phyloP scores from a whole-genome alignment of 2,888 invertebrate species.

The Coleophora flavipennella region DNA sequence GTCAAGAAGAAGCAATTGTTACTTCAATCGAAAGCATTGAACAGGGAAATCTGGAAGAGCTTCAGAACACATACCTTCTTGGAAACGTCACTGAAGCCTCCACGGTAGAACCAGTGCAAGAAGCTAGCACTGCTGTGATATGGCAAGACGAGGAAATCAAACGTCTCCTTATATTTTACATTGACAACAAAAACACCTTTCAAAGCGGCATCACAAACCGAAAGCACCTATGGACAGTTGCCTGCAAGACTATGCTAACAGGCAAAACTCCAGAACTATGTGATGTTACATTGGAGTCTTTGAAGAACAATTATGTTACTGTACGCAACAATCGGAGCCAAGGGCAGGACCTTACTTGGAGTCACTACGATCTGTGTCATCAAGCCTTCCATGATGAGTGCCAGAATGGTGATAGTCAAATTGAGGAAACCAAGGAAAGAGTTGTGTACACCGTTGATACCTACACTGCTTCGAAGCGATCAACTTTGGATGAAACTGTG shows the following conservation, averaged over 20 bases:
- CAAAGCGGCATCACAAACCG: slow-evolving; percentile 36
- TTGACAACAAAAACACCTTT: slow-evolving; percentile 56
- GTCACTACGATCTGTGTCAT: slow-evolving; percentile 40
- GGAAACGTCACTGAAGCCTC: slow-evolving; percentile 6
- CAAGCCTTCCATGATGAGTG: slow-evolving; percentile 48
- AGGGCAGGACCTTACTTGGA: slow-evolving; percentile 36
- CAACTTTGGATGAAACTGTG: slow-evolving; percentile 35
- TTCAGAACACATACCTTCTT: slow-evolving; percentile 19
- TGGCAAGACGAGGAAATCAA: slow-evolving; percentile 50
- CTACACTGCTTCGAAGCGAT: too few relatives aligned
- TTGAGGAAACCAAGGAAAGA: background rate
- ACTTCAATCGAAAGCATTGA: slow-evolving; percentile 29
- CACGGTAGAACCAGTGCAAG: background rate
- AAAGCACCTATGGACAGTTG: slow-evolving; percentile 51
- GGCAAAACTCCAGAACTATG: slow-evolving; percentile 40
- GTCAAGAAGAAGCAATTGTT: slow-evolving; percentile 32
- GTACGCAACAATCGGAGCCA: slow-evolving; percentile 29
- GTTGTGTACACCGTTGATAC: too few relatives aligned
- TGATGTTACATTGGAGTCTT: slow-evolving; percentile 34
- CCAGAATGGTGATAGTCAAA: slow-evolving; percentile 6
- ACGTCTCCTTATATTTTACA: slow-evolving; percentile 48
- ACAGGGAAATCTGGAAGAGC: slow-evolving; percentile 14
- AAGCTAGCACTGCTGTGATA: background rate
- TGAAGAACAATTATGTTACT: slow-evolving; percentile 39
- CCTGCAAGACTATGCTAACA: slow-evolving; percentile 52